phyloP scores from a whole-genome alignment of 2,113 vertebrate genomes.

The Elgaria multicarinata region DNA sequence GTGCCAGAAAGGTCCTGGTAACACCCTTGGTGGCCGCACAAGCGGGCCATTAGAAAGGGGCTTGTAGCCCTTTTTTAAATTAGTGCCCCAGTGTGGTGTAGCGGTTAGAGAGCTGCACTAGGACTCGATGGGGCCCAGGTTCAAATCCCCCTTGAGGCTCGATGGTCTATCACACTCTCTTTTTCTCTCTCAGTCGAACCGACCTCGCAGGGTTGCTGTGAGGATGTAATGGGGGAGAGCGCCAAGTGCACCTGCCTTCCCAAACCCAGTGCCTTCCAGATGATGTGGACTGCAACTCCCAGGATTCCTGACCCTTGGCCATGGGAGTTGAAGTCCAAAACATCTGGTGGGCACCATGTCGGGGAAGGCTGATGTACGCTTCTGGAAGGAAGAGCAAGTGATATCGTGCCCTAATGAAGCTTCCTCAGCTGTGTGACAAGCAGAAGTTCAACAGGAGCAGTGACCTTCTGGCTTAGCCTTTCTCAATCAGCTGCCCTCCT shows the following conservation, averaged over 20 bases:
- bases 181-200: background rate
- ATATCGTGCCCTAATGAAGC: no score
- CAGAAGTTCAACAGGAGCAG: background rate
- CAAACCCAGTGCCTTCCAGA: no score
- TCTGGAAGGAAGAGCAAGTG: background rate
- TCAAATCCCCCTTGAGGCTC: background rate
- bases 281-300: no score
- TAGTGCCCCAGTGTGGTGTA: accelerated
- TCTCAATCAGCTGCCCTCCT: no score
- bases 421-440: background rate
- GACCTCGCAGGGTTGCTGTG: background rate
- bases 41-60: background rate
- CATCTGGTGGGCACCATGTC: no score
- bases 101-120: background rate
- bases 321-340: no score
- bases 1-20: background rate
- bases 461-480: no score
- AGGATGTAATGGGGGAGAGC: background rate
- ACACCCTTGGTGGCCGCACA: background rate
- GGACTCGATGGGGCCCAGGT: background rate
- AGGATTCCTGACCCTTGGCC: no score
- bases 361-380: no score
- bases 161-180: background rate
- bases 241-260: background rate
- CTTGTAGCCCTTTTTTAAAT: no score